Conservation (phyloP, 2,113 vertebrate genomes). For the Tinamus guttatus region DNA sequence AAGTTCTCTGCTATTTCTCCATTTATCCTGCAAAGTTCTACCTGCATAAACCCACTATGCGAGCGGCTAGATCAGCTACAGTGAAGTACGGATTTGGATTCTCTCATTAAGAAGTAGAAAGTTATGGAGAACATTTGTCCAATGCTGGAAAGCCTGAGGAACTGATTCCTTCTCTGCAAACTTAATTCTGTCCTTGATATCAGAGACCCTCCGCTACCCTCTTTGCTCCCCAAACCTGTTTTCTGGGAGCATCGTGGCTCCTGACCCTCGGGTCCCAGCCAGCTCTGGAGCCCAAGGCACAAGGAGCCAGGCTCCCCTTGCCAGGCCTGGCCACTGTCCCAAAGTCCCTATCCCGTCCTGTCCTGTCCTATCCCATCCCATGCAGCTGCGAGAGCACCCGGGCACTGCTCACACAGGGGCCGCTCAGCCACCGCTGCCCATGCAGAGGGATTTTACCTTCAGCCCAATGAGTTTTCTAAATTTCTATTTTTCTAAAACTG, state of each 20-base stretch:
- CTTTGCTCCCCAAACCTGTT: neutral
- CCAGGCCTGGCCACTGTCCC: too few relatives aligned
- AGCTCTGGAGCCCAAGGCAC: too few relatives aligned
- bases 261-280: neutral
- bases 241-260: neutral
- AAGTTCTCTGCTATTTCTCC: neutral
- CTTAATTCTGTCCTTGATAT: neutral
- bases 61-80: neutral
- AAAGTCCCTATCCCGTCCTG: too few relatives aligned
- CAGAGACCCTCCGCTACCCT: neutral
- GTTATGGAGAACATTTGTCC: neutral
- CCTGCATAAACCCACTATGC: accelerated
- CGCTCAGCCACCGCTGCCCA: too few relatives aligned
- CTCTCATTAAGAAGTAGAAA: neutral
- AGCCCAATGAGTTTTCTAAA: neutral
- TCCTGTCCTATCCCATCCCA: too few relatives aligned
- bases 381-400: too few relatives aligned
- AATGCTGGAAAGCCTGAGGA: neutral
- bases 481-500: neutral
- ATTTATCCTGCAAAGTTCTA: neutral
- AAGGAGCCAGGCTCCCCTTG: too few relatives aligned
- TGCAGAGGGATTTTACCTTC: neutral
- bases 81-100: neutral
- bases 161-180: too few relatives aligned
- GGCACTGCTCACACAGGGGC: neutral